Conservation (phyloP, 2,797 vertebrate species). For the Falco naumanni region DNA sequence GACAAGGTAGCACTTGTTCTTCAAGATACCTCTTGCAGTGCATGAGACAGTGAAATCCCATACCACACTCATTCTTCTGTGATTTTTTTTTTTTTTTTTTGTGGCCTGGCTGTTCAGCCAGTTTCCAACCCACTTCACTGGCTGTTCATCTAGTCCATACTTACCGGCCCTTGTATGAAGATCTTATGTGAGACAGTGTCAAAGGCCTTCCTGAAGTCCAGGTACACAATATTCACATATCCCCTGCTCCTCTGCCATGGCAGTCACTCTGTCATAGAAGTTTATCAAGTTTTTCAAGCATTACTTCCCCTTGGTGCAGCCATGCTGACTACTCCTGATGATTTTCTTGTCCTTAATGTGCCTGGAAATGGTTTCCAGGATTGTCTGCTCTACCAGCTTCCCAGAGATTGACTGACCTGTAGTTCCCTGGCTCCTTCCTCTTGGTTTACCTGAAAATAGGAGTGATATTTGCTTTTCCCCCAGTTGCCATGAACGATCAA, state of each 20-base stretch:
- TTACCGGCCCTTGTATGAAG: not conserved
- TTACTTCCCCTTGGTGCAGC: too few species aligned
- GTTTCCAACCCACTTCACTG: not conserved
- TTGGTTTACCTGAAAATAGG: too few species aligned
- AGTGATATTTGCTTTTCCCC: too few species aligned
- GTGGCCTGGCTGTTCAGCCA: not conserved
- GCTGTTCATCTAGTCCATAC: not conserved
- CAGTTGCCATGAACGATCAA: too few species aligned
- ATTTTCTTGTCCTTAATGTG: too few species aligned
- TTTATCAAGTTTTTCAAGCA: not conserved
- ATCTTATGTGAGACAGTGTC: not conserved
- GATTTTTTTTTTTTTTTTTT: not conserved
- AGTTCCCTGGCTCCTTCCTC: too few species aligned
- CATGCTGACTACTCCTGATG: not conserved
- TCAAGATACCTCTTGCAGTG: not conserved
- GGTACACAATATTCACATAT: not conserved
- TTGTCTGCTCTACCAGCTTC: too few species aligned
- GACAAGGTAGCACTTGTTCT: not conserved
- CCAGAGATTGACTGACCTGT: too few species aligned
- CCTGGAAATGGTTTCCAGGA: too few species aligned
- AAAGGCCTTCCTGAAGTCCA: not conserved
- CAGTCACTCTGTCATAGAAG: not conserved
- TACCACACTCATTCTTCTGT: not conserved
- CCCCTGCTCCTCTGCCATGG: too few species aligned
- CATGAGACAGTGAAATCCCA: not conserved